These are phyloP conservation scores for Steinernema feltiae DNA, from an alignment of 1,140 invertebrate species.

Conservation along the genomic window DNA sequence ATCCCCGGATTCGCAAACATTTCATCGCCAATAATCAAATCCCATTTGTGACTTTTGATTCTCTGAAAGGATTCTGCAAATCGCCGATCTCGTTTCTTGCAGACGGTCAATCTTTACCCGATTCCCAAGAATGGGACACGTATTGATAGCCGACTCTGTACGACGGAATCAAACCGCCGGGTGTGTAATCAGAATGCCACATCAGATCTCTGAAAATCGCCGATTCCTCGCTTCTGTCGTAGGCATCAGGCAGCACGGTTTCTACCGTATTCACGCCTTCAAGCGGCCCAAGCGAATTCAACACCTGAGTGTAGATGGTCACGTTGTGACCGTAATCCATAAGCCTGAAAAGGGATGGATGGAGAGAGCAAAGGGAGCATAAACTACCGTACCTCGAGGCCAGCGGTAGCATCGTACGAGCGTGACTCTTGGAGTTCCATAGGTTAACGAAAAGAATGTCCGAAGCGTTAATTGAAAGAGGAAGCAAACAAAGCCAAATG, in stretches of 20 bases:
- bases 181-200: background rate
- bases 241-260: background rate
- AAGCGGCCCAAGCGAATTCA: background rate
- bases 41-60: background rate
- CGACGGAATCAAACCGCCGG: background rate
- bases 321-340: background rate
- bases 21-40: no score
- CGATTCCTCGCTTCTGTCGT: background rate
- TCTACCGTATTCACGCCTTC: background rate
- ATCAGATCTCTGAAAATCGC: background rate
- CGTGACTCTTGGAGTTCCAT: constrained; percentile 10
- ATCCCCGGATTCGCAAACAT: background rate
- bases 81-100: no score
- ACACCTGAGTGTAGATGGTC: background rate
- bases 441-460: background rate
- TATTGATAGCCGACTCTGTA: background rate
- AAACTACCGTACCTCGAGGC: background rate
- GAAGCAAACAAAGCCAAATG: no score
- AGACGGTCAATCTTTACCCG: no score
- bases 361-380: background rate
- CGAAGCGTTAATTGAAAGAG: no score
- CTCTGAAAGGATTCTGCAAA: background rate
- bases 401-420: background rate
- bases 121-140: no score
- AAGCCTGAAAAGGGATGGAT: background rate